phyloP scores from a whole-genome alignment of 2,113 vertebrate genomes.

The Noturus placidus region DNA sequence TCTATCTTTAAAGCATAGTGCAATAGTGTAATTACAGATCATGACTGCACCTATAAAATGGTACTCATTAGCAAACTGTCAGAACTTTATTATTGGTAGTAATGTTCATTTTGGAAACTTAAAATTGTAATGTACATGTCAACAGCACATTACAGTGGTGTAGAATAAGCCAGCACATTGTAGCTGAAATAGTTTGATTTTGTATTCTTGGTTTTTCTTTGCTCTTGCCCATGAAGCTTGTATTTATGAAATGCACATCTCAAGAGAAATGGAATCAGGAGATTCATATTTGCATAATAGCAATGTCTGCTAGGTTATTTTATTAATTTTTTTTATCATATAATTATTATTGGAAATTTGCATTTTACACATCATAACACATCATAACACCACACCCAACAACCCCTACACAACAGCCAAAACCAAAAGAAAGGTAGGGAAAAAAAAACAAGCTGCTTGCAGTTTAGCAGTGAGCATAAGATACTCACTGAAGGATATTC shows the following conservation, averaged over 20 bases:
- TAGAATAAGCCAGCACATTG: not conserved
- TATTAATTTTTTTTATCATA: no score
- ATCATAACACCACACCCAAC: no score
- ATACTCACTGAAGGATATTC: not conserved
- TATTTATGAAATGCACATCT: not conserved
- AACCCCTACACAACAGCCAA: no score
- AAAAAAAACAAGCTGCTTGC: not conserved
- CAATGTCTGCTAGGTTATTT: not conserved
- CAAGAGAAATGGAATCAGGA: not conserved
- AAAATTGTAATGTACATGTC: not conserved
- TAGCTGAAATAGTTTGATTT: not conserved
- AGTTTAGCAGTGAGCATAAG: not conserved
- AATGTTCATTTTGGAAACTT: not conserved
- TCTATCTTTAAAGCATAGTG: not conserved
- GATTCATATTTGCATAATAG: not conserved
- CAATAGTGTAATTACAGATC: no score
- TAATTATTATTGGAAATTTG: no score
- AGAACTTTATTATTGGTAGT: not conserved
- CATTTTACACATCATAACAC: no score
- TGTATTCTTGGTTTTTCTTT: not conserved
- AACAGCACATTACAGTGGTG: not conserved
- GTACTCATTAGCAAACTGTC: not conserved
- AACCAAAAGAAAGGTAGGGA: no score
- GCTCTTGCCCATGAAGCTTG: not conserved
- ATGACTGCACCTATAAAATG: not conserved